phyloP scores from a whole-genome alignment of 64 coral and sea anemone genomes.

The Dendrophyllia cribrosa region DNA sequence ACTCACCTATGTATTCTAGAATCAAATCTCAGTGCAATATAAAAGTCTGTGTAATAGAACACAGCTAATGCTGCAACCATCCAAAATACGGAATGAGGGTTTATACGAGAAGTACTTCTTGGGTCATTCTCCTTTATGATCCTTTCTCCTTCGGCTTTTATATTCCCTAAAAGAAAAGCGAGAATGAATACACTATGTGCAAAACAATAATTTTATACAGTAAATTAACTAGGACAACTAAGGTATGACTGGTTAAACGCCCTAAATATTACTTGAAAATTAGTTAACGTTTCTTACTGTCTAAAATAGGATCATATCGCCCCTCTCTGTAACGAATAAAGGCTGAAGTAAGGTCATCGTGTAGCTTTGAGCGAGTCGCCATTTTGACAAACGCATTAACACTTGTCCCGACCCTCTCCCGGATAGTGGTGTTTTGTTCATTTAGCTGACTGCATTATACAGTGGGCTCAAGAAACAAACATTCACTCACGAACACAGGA shows the following conservation, averaged over 20 bases:
- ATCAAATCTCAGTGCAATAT: constrained; percentile 94
- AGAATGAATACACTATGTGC: neutral
- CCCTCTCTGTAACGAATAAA: constrained; percentile 69
- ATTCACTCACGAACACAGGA: neutral
- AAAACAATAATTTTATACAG: too few relatives aligned
- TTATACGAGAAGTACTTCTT: constrained; percentile 78
- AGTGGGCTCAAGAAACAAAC: neutral
- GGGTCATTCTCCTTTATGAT: constrained; percentile 90
- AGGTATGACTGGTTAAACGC: too few relatives aligned
- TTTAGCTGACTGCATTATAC: neutral
- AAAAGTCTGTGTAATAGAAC: constrained; percentile 98
- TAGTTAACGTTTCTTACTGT: constrained; percentile 43
- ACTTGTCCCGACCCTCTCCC: neutral
- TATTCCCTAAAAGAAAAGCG: constrained; percentile 59
- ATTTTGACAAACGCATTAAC: constrained; percentile 41
- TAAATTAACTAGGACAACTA: too few relatives aligned
- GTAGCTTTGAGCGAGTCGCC: constrained; percentile 48
- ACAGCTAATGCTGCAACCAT: constrained; percentile 95
- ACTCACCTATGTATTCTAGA: constrained; percentile 90
- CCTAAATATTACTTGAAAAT: neutral
- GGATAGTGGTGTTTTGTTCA: neutral
- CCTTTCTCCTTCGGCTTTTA: constrained; percentile 79
- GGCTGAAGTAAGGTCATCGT: constrained; percentile 67
- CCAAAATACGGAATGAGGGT: constrained; percentile 96
- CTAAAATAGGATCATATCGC: constrained; percentile 50